Conservation (phyloP, 2,888 invertebrate species). For the Cryptophagus acutangulus region DNA sequence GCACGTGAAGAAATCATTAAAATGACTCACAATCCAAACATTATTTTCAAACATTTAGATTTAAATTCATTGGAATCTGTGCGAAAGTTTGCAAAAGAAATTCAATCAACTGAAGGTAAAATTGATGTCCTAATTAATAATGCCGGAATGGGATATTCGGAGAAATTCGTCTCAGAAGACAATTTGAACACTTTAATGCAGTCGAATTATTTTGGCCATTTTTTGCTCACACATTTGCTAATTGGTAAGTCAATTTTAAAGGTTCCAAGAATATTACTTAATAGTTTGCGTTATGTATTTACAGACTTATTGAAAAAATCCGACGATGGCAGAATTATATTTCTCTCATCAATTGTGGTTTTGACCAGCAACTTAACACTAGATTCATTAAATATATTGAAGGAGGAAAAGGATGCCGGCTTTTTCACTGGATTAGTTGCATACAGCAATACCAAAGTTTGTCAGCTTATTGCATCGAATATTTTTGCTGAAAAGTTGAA, state of each 20-base stretch:
- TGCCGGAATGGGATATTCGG: slow-evolving; percentile 54
- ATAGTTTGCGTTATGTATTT: no score
- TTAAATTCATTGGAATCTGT: slow-evolving; percentile 53
- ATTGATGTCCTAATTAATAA: slow-evolving; percentile 63
- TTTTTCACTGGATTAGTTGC: no score
- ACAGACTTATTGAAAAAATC: slow-evolving; percentile 50
- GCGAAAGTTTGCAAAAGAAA: slow-evolving; percentile 56
- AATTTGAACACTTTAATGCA: slow-evolving; percentile 61
- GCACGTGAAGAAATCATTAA: slow-evolving; percentile 36
- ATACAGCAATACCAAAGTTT: slow-evolving; percentile 33
- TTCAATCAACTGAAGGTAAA: slow-evolving; percentile 51
- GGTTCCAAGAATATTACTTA: slow-evolving; percentile 17
- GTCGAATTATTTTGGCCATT: slow-evolving; percentile 67
- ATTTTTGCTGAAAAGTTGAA: slow-evolving; percentile 29
- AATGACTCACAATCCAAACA: slow-evolving; percentile 39
- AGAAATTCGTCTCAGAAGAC: slow-evolving; percentile 52
- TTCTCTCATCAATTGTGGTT: slow-evolving; percentile 31
- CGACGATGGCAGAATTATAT: slow-evolving; percentile 32
- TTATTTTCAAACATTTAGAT: slow-evolving; percentile 49
- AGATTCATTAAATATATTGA: slow-evolving; percentile 21
- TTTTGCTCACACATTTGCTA: slow-evolving; percentile 63
- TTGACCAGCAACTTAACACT: slow-evolving; percentile 21
- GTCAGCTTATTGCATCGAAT: slow-evolving; percentile 31
- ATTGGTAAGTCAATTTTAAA: no score
- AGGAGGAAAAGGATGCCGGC: no score